A percentile compares a stretch with the other conserved stretches of the same genome.
Evolutionary conservation across 2,888 invertebrate genomes (phyloP).

Genomic region (Polyommatus iphigenia): DNA sequence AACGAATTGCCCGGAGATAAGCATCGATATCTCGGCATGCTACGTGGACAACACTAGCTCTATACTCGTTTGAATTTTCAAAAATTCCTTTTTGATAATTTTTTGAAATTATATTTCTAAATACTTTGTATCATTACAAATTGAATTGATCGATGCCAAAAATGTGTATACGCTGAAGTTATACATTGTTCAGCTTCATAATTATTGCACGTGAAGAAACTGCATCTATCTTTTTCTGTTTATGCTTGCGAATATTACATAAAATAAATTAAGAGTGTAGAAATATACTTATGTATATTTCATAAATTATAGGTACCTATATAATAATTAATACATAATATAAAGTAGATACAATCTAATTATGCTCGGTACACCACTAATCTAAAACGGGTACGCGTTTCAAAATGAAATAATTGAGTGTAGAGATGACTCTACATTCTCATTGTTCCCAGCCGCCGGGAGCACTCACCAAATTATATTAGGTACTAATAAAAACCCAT

Average conservation of each 20-base stretch:
- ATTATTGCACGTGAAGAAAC: neutral
- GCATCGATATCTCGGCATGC: slow-evolving; percentile 55
- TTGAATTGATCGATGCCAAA: too few species aligned
- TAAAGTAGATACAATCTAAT: neutral
- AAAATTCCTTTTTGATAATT: neutral
- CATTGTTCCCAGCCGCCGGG: slow-evolving; percentile 49
- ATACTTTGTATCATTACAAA: neutral
- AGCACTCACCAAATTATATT: slow-evolving; percentile 38
- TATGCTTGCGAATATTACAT: neutral
- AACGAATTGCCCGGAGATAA: slow-evolving; percentile 63
- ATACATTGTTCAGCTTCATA: neutral
- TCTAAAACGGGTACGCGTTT: neutral
- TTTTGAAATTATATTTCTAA: neutral
- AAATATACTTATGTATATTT: too few species aligned
- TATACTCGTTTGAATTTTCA: slow-evolving; percentile 33
- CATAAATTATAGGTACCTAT: too few species aligned
- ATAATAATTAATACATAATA: too few species aligned
- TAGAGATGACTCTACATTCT: slow-evolving; percentile 60
- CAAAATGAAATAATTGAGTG: slow-evolving; percentile 26
- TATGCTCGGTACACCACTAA: neutral
- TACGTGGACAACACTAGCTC: slow-evolving; percentile 44
- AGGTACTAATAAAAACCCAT: slow-evolving; percentile 28
- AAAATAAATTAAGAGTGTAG: too few species aligned
- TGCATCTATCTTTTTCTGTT: neutral
- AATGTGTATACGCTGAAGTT: neutral